Percentiles rank a stretch among this genome's conserved stretches.
Evolutionary conservation across 1,140 invertebrate species (phyloP).

Genomic region (Neodiprion virginianus): DNA sequence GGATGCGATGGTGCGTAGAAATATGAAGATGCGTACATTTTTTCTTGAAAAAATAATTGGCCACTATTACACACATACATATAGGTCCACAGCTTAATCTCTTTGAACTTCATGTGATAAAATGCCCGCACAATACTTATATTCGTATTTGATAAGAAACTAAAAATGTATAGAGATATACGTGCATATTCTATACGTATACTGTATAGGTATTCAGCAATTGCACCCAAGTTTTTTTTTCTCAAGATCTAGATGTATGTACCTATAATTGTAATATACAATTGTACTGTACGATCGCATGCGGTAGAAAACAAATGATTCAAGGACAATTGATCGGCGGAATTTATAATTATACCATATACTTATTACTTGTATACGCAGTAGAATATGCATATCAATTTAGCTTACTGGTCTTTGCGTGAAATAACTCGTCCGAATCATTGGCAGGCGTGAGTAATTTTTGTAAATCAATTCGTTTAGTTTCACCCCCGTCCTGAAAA

Average conservation of each 20-base stretch:
- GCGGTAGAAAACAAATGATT: too few relatives aligned
- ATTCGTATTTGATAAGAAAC: neutral
- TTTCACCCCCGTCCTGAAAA: constrained; percentile 56
- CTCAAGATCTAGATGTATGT: too few relatives aligned
- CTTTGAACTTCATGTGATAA: neutral
- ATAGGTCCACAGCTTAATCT: too few relatives aligned
- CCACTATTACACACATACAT: neutral
- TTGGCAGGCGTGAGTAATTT: constrained; percentile 85
- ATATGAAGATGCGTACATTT: constrained; percentile 91
- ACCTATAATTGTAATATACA: too few relatives aligned
- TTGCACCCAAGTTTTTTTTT: too few relatives aligned
- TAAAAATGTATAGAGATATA: too few relatives aligned
- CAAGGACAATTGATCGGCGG: too few relatives aligned
- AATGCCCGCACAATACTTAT: neutral
- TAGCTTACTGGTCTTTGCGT: constrained; percentile 71
- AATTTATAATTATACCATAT: too few relatives aligned
- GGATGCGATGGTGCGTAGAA: constrained; percentile 93
- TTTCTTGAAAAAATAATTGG: constrained; percentile 68
- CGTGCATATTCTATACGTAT: too few relatives aligned
- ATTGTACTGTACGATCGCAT: too few relatives aligned
- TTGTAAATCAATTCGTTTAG: constrained; percentile 75
- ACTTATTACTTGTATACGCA: too few relatives aligned
- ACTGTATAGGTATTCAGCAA: too few relatives aligned
- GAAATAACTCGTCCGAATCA: constrained; percentile 74
- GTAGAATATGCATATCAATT: neutral